Base-by-base conservation (phyloP, 2,888 invertebrate genomes). In the Caradrina clavipalpis region DNA sequence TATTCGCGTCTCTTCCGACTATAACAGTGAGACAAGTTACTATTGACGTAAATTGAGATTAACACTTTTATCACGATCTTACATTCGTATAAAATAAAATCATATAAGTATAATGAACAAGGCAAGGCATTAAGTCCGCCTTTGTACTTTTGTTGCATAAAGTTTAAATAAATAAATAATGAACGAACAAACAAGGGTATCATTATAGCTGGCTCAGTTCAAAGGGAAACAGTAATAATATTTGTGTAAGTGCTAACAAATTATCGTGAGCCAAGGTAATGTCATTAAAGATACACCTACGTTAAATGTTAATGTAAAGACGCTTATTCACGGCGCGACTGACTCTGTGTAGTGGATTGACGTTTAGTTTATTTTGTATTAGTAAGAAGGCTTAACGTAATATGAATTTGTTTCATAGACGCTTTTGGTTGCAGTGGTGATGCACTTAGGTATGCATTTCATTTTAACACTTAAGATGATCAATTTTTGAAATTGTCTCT, bases 211-310 rank as follows among this genome's bases (percentile, higher is more conserved):
- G 65, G 58, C 59, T 72, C 66, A 56, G 42, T 55, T 56, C 22
- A 54, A 67, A 72, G 53, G 47, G 50, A 65, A 71, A 53, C 61
- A 57, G 59, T 60, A 76, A 63, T 62, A 72, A 62, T 76, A 68
- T 59, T 76, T 53, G 58, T 61, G 64, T 22, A 50, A 63, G 63
- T 45, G 63, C 26, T 59, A 78, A 78, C 76, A 80, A 71, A 68
- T 59, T 58, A 57, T 56, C 45, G 35, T 17, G 51, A 57, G 47
- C 53, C 78, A 76, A 80, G 78, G 78, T 26, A 39, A 68, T 47
- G 19, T 47, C 58, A 22, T 59, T 63, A 55, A 60, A 60, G 50
- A 51, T 63, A 63, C 62, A 53, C 80, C 76, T 57, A 80, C 71
- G 54, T 26, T 53, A 45, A 26, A 74, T 61, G 63, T 50, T 63